Base-by-base conservation (phyloP, 2,888 invertebrate species). In the Meteorus cinctellus region DNA sequence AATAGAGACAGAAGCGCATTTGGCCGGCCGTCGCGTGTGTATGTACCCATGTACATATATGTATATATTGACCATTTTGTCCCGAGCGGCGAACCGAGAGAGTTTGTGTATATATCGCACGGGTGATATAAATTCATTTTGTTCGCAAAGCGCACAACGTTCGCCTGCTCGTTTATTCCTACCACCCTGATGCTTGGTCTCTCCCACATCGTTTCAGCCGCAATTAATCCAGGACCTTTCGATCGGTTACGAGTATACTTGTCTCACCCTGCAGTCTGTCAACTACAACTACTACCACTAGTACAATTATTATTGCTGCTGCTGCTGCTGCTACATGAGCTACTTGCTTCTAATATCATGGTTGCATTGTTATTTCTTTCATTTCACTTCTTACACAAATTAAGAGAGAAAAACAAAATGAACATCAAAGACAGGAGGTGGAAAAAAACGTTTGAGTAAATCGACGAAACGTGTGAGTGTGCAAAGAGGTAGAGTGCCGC, bases 91-190 rank as follows among this genome's bases (percentile, higher is more conserved):
- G 75, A 70, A 59, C 71, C 62, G 65, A 74, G 70, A 69, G 77
- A 75, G 70, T 76, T 55, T 55, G 55, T 55, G 55, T 74, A 69
- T 74, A 72, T 74, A 75, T 51, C 34, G 67, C 66, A 65, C 66
- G 75, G 77, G 83, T 84, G 83, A 85, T 86, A 86, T 86, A 85
- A 87, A 87, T 87, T 87, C 86, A 87, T 87, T 87, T 86, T 83
- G 84, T 84, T 87, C 85, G 85, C 86, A 78, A 85, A 86, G 86
- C 87, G 86, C 86, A 85, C 86, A 85, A 85, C 85, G 84, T 85
- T 85, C 85, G 85, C 85, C 85, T 83, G 85, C 87, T 86, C 89
- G 88, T 88, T 87, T 88, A 87, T 88, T 88, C 86, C 87, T 87
- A 88, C 87, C 86, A 74, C 69, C 69, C 74, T 74, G 62, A 69